Percentiles rank a stretch among this genome's conserved stretches.
These are phyloP conservation scores for Dryadula phaetusa DNA, from an alignment of 2,888 invertebrate genomes.

Conservation along the genomic window DNA sequence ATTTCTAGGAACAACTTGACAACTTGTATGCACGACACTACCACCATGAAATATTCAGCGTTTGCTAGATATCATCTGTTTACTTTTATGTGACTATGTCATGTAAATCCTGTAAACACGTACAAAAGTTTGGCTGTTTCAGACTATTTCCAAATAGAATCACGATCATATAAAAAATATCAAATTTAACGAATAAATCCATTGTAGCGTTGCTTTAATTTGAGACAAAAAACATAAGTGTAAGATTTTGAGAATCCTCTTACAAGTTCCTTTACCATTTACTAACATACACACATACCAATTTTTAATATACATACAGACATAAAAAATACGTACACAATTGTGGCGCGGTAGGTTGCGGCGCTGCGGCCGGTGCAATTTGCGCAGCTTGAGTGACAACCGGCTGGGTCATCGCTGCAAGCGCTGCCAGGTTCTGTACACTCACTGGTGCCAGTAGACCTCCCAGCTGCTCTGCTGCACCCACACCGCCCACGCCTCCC, in stretches of 20 bases:
- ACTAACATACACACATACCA: too few species aligned
- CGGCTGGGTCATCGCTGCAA: constrained; percentile 92
- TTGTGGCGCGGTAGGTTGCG: constrained; percentile 67
- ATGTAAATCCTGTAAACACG: neutral
- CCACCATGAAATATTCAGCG: neutral
- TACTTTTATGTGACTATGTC: neutral
- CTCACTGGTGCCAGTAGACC: constrained; percentile 93
- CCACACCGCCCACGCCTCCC: constrained; percentile 61
- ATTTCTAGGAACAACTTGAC: neutral
- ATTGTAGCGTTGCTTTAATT: too few species aligned
- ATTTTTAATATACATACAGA: neutral
- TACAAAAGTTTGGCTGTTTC: neutral
- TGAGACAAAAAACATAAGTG: too few species aligned
- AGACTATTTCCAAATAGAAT: neutral
- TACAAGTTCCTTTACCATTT: too few species aligned
- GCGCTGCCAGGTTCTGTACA: constrained; percentile 95
- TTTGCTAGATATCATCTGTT: neutral
- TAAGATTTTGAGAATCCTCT: too few species aligned
- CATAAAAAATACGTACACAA: constrained; percentile 67
- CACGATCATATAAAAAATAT: too few species aligned
- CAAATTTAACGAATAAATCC: too few species aligned
- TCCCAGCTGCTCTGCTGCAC: constrained; percentile 94
- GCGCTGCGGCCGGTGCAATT: constrained; percentile 76
- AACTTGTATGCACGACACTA: neutral
- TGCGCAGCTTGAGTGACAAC: constrained; percentile 80